Evolutionary conservation across 2,797 vertebrate genomes (phyloP).

Genomic region (Urophycis tenuis): DNA sequence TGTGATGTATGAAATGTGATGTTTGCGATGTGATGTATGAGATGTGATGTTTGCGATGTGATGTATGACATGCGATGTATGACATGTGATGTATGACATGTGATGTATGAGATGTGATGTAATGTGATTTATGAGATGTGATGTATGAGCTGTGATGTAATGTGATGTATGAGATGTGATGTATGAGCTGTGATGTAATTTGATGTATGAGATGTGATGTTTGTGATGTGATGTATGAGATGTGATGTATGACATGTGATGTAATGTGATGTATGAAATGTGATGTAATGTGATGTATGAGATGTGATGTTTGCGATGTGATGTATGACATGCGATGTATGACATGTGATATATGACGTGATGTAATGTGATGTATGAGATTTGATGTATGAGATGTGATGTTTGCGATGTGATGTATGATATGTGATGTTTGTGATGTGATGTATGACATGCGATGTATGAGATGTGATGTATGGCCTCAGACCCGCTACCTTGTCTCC

Average conservation of each 20-base stretch:
- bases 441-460: too few species aligned
- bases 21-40: conserved; percentile 57
- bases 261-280: conserved; percentile 57
- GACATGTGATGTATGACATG: conserved; percentile 54
- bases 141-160: conserved; percentile 57
- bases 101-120: conserved; percentile 61
- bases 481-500: conserved; percentile 54
- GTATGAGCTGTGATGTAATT: too few species aligned
- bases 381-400: too few species aligned
- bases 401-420: conserved; percentile 53
- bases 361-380: conserved; percentile 57
- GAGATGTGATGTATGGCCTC: conserved; percentile 52
- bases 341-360: too few species aligned
- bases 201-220: too few species aligned
- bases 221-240: conserved; percentile 54
- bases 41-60: too few species aligned
- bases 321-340: too few species aligned
- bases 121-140: too few species aligned
- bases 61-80: too few species aligned
- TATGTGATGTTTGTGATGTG: too few species aligned
- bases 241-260: conserved; percentile 61
- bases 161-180: conserved; percentile 63
- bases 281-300: conserved; percentile 56
- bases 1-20: conserved; percentile 58
- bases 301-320: too few species aligned